A percentile compares a stretch with the other conserved stretches of the same genome.
phyloP scores from a whole-genome alignment of 2,797 vertebrate species.

The Rhinichthys osculus region DNA sequence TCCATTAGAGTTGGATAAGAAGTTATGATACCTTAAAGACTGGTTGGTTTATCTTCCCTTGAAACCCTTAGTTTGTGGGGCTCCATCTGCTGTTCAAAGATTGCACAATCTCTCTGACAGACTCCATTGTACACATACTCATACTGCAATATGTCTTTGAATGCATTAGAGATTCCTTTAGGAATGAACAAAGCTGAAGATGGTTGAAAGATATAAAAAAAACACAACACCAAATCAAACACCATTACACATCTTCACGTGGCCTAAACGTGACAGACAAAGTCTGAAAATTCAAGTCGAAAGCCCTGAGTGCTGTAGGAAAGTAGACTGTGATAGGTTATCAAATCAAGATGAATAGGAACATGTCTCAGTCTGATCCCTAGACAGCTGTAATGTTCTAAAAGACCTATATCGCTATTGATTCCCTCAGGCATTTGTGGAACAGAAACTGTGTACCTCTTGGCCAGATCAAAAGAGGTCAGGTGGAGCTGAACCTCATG shows the following conservation, averaged over 20 bases:
- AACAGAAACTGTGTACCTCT: constrained; percentile 8
- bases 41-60: not conserved
- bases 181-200: not conserved
- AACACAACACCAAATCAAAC: not conserved
- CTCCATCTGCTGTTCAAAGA: constrained; percentile 32
- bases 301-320: not conserved
- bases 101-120: not conserved
- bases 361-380: constrained; percentile 35
- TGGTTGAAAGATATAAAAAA: not conserved
- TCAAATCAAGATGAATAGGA: constrained; percentile 41
- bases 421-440: constrained; percentile 33
- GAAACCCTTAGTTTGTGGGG: constrained; percentile 22
- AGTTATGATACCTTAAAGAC: not conserved
- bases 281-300: not conserved
- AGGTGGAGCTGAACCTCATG: constrained; percentile 21
- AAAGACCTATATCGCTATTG: constrained; percentile 13
- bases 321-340: not conserved
- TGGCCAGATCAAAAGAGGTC: constrained; percentile 33
- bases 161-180: constrained; percentile 1
- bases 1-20: not conserved
- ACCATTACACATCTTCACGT: not conserved
- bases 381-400: constrained; percentile 19
- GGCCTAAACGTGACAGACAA: not conserved
- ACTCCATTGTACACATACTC: not conserved
- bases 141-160: not conserved